phyloP scores from a whole-genome alignment of 2,797 vertebrate species.

The Muraenolepis orangiensis region DNA sequence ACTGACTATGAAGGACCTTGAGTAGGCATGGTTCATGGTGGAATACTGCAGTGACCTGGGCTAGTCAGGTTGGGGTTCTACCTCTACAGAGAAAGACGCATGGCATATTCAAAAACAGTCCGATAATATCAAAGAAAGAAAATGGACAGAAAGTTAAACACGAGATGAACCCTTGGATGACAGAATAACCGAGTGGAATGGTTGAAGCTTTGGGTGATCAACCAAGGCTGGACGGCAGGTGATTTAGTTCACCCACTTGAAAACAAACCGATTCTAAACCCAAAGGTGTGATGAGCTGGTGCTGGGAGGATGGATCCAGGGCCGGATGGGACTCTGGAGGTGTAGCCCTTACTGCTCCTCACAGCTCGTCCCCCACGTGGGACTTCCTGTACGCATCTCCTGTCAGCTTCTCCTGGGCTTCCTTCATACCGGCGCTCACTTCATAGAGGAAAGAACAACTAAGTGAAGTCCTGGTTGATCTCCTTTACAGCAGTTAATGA shows the following conservation, averaged over 20 bases:
- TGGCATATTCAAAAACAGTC: constrained; percentile 37
- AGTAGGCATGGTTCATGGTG: constrained; percentile 7
- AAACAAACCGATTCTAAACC: not conserved
- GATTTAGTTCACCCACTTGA: not conserved
- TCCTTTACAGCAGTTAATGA: constrained; percentile 3
- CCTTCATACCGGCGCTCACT: constrained; percentile 93
- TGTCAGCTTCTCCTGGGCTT: constrained; percentile 92
- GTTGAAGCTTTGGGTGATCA: constrained; percentile 22
- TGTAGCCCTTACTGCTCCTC: constrained; percentile 60
- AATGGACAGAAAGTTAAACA: not conserved
- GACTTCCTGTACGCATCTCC: constrained; percentile 84
- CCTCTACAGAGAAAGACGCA: constrained; percentile 47
- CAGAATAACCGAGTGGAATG: constrained; percentile 12
- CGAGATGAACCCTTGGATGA: not conserved
- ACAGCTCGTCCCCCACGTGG: constrained; percentile 82
- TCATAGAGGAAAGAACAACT: constrained; percentile 9
- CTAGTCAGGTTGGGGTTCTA: constrained; percentile 27
- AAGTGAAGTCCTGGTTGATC: not conserved
- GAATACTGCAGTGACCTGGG: constrained; percentile 27
- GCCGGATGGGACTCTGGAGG: constrained; percentile 30
- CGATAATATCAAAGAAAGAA: not conserved
- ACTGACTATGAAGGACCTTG: constrained; percentile 3
- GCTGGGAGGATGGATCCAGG: not conserved
- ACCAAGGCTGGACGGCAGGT: constrained; percentile 11
- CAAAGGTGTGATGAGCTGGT: not conserved